Percentiles rank a stretch among this genome's conserved stretches.
Evolutionary conservation across 2,797 vertebrate species (phyloP).

Genomic region (Falco rusticolus): DNA sequence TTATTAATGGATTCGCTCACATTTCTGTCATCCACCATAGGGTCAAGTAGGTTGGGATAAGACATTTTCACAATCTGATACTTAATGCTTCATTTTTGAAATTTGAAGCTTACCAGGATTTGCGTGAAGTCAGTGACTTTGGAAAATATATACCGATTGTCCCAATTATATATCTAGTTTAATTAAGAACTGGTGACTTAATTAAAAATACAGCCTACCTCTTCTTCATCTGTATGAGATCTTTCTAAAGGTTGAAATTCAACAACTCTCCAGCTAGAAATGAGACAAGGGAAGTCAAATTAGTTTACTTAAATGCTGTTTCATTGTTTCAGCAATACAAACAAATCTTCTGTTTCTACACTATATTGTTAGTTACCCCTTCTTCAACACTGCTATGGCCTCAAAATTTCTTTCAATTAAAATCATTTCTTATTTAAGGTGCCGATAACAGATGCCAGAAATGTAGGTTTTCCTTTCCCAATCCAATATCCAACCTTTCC

Average conservation of each 20-base stretch:
- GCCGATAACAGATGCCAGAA: background rate
- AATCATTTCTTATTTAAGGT: background rate
- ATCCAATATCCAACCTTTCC: background rate
- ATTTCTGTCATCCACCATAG: background rate
- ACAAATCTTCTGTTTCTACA: background rate
- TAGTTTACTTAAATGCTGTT: background rate
- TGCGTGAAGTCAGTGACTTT: background rate
- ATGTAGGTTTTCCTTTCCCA: background rate
- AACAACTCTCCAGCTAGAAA: constrained; percentile 86
- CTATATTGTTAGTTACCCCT: background rate
- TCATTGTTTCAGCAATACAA: background rate
- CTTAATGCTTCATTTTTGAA: background rate
- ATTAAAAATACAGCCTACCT: constrained; percentile 74
- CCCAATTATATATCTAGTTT: background rate
- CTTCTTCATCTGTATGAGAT: constrained; percentile 66
- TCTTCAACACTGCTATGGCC: background rate
- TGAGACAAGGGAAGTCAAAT: constrained; percentile 44
- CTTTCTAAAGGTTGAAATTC: constrained; percentile 73
- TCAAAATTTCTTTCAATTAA: background rate
- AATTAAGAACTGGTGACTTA: background rate
- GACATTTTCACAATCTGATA: background rate
- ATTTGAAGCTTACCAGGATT: background rate
- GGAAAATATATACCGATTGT: background rate
- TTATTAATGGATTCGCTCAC: background rate
- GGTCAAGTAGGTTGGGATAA: background rate